phyloP scores from a whole-genome alignment of 2,888 invertebrate species.

The Apotomis capreana region DNA sequence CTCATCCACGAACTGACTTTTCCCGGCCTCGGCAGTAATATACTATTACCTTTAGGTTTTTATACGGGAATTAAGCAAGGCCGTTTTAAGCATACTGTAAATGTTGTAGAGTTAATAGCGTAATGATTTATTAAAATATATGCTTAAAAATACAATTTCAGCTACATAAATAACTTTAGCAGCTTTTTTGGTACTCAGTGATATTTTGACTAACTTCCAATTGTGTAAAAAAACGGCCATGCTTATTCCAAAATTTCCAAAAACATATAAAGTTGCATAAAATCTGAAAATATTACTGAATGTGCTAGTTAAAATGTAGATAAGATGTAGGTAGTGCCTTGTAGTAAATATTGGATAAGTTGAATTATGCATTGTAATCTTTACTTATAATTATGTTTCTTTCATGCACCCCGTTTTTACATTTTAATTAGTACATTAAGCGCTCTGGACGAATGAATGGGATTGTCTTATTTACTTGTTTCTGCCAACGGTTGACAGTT shows the following conservation, averaged over 20 bases:
- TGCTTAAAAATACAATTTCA: too few relatives aligned
- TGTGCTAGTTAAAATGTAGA: constrained; percentile 79
- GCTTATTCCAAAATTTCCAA: constrained; percentile 5
- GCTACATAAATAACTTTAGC: too few relatives aligned
- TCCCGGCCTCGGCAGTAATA: too few relatives aligned
- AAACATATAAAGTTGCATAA: background rate
- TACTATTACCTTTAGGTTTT: too few relatives aligned
- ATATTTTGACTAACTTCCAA: background rate
- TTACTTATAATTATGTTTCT: constrained; percentile 52
- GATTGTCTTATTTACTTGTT: constrained; percentile 45
- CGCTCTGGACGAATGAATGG: constrained; percentile 55
- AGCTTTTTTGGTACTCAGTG: background rate
- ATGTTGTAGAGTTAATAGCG: too few relatives aligned
- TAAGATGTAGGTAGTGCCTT: constrained; percentile 53
- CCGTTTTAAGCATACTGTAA: too few relatives aligned
- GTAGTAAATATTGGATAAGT: constrained; percentile 47
- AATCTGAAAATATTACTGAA: constrained; percentile 78
- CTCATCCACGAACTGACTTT: too few relatives aligned
- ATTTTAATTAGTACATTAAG: constrained; percentile 75
- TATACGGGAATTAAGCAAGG: too few relatives aligned
- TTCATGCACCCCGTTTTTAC: constrained; percentile 60
- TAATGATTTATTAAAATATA: too few relatives aligned
- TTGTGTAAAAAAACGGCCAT: background rate
- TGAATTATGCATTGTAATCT: constrained; percentile 59
- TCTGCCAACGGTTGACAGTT: constrained; percentile 28